Conservation (phyloP, 2,113 vertebrate genomes). For the Hemiprocne comata region DNA sequence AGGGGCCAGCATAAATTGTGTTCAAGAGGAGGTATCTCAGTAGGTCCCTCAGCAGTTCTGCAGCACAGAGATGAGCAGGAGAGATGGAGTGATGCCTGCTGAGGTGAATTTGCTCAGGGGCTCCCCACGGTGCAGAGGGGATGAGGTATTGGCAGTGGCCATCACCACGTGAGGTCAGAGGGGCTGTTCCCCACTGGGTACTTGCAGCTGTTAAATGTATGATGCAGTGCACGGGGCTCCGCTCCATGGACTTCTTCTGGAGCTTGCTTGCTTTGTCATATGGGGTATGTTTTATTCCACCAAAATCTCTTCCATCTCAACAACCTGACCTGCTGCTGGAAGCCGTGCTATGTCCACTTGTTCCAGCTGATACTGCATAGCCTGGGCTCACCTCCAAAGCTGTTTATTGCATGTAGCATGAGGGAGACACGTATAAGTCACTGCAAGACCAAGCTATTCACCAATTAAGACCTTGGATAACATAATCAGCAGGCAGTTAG, state of each 20-base stretch:
- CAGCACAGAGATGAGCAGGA: not conserved
- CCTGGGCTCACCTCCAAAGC: not conserved
- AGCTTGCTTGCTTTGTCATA: rapidly evolving
- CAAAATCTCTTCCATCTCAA: not conserved
- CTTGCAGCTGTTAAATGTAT: not conserved
- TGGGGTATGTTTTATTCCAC: not conserved
- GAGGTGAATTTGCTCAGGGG: not conserved
- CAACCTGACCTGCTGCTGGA: not conserved
- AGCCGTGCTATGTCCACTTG: rapidly evolving
- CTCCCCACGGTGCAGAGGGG: not conserved
- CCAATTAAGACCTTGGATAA: conserved; percentile 50
- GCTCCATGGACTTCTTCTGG: not conserved
- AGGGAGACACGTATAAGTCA: not conserved
- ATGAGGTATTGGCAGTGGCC: not conserved
- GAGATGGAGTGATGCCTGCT: not conserved
- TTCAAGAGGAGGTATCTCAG: not conserved
- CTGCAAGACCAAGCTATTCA: not conserved
- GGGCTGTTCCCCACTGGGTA: rapidly evolving
- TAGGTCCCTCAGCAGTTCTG: not conserved
- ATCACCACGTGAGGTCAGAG: not conserved
- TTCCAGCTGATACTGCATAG: not conserved
- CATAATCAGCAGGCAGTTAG: conserved; percentile 65
- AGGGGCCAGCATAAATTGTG: rapidly evolving
- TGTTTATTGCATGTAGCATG: not conserved
- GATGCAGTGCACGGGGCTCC: rapidly evolving